These are phyloP conservation scores for Serrognathus titanus DNA, from an alignment of 2,888 invertebrate species.

Conservation along the genomic window DNA sequence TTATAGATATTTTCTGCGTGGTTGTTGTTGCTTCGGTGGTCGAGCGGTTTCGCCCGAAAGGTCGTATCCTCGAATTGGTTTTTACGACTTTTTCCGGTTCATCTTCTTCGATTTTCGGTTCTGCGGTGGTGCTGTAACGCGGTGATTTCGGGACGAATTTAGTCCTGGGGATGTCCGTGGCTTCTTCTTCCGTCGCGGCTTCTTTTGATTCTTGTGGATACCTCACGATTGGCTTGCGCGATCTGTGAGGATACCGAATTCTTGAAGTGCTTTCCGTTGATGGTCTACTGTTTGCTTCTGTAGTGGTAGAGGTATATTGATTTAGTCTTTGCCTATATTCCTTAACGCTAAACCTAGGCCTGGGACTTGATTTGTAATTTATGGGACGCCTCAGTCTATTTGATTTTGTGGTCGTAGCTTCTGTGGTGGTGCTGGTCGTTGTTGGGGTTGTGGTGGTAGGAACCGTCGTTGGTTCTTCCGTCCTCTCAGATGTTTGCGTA, in stretches of 20 bases:
- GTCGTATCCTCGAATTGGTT: conserved; percentile 34
- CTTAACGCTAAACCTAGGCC: conserved; percentile 74
- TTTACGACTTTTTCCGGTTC: conserved; percentile 6
- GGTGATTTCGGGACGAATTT: conserved; percentile 47
- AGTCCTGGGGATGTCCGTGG: conserved; percentile 45
- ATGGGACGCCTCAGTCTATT: conserved; percentile 46
- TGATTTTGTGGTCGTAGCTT: conserved; percentile 43
- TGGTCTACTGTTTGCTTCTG: conserved; percentile 26
- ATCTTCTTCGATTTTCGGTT: conserved; percentile 3
- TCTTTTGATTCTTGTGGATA: conserved; percentile 32
- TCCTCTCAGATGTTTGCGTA: conserved; percentile 12
- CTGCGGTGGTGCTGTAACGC: conserved; percentile 24
- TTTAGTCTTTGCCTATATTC: conserved; percentile 68
- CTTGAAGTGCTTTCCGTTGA: conserved; percentile 36
- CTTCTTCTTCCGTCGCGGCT: conserved; percentile 41
- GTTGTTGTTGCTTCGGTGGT: conserved; percentile 37
- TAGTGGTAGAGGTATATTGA: conserved; percentile 51
- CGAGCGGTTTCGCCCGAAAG: conserved; percentile 38
- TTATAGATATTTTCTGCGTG: conserved; percentile 40
- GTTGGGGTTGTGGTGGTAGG: conserved; percentile 20
- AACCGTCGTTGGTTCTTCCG: conserved; percentile 19
- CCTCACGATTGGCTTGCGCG: conserved; percentile 46
- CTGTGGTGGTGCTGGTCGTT: conserved; percentile 30
- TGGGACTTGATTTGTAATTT: conserved; percentile 49
- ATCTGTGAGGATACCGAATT: conserved; percentile 52